phyloP scores from a whole-genome alignment of 2,113 vertebrate genomes.

The Nyctibius bracteatus region DNA sequence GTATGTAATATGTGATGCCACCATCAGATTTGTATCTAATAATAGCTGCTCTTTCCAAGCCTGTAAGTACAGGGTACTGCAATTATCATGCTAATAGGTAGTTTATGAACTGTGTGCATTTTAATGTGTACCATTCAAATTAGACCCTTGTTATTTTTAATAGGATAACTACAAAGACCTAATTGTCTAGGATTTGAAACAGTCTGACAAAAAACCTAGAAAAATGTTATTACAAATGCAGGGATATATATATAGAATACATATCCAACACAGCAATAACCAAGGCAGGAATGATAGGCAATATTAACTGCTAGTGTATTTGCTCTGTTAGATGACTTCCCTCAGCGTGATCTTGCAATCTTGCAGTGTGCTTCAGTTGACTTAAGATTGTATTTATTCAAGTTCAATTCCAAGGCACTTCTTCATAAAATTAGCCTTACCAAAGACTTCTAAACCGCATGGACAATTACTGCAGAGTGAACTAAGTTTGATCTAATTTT shows the following conservation, averaged over 20 bases:
- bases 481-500: too few relatives aligned
- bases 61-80: background rate
- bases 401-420: background rate
- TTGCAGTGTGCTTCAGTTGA: background rate
- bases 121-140: background rate
- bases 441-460: background rate
- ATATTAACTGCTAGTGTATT: background rate
- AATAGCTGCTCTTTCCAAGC: background rate
- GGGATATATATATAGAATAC: background rate
- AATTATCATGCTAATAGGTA: slow-evolving; percentile 27
- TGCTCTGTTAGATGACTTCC: background rate
- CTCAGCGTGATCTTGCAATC: background rate
- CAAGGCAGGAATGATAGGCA: background rate
- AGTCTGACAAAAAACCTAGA: background rate
- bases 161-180: background rate
- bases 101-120: background rate
- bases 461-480: background rate
- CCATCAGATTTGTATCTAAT: slow-evolving; percentile 2
- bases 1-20: background rate
- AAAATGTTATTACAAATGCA: background rate
- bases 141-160: background rate
- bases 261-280: background rate
- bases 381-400: background rate
- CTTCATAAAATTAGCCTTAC: background rate
- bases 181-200: background rate